These are phyloP conservation scores for Dasyornis broadbenti DNA, from an alignment of 2,113 vertebrate species.

Conservation along the genomic window DNA sequence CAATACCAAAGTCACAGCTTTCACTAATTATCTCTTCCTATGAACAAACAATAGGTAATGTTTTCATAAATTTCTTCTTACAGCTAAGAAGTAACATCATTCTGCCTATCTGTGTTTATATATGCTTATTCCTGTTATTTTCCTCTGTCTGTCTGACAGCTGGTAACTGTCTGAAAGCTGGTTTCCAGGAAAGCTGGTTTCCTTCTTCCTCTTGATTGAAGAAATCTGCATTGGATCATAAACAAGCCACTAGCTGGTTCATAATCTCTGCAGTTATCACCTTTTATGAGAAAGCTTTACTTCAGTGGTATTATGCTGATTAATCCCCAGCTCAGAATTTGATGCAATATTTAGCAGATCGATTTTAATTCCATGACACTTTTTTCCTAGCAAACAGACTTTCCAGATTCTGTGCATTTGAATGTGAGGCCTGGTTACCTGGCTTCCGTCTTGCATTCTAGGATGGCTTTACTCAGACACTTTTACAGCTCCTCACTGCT, in stretches of 20 bases:
- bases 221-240: background rate
- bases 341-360: background rate
- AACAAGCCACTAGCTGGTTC: background rate
- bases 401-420: background rate
- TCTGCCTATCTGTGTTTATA: background rate
- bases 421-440: background rate
- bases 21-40: conserved; percentile 79
- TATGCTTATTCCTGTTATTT: background rate
- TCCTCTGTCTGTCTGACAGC: background rate
- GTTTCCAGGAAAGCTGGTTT: background rate
- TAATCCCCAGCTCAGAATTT: background rate
- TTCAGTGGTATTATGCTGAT: background rate
- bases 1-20: conserved; percentile 74
- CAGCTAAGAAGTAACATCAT: background rate
- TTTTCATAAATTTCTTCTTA: background rate
- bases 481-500: background rate
- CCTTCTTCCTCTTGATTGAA: background rate
- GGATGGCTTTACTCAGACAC: background rate
- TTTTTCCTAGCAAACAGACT: background rate
- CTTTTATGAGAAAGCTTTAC: background rate
- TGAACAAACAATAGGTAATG: conserved; percentile 83
- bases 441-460: background rate
- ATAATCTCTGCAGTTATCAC: background rate
- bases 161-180: background rate
- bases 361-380: background rate